Percentiles rank a stretch among this genome's conserved stretches.
Evolutionary conservation across 2,113 vertebrate species (phyloP).

Genomic region (Psittacus erithacus): DNA sequence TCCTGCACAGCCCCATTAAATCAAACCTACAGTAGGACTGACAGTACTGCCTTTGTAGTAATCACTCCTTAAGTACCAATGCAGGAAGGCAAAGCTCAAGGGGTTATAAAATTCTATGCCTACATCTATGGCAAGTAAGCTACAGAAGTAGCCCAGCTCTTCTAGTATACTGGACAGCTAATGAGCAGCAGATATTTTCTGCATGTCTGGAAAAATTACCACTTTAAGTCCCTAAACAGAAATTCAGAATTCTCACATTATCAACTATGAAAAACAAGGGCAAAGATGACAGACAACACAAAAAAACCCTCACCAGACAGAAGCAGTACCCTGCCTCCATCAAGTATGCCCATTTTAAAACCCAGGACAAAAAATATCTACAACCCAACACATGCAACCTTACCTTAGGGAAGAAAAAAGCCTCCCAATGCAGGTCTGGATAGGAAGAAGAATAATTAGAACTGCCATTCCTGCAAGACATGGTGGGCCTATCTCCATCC

Average conservation of each 20-base stretch:
- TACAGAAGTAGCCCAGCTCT: not conserved
- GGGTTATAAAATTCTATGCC: not conserved
- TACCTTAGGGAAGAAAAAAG: slow-evolving; percentile 93
- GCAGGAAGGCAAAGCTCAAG: not conserved
- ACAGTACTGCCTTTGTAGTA: not conserved
- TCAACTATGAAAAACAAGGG: not conserved
- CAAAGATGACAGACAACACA: not conserved
- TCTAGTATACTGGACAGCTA: not conserved
- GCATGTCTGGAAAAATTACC: not conserved
- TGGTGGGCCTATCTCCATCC: slow-evolving; percentile 90
- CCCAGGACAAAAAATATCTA: not conserved
- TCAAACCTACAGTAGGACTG: not conserved
- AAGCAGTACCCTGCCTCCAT: not conserved
- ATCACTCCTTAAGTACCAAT: not conserved
- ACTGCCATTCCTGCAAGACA: slow-evolving; percentile 92
- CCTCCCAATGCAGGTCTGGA: slow-evolving; percentile 87
- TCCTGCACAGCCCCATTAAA: not conserved
- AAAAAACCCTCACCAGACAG: not conserved
- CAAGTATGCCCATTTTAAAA: not conserved
- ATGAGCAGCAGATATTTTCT: not conserved
- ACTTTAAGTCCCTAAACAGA: not conserved
- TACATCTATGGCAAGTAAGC: not conserved
- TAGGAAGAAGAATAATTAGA: slow-evolving; percentile 88
- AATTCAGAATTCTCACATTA: not conserved
- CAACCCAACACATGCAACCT: not conserved